phyloP scores from a whole-genome alignment of 2,797 vertebrate genomes.

The Pantherophis alleghaniensis region DNA sequence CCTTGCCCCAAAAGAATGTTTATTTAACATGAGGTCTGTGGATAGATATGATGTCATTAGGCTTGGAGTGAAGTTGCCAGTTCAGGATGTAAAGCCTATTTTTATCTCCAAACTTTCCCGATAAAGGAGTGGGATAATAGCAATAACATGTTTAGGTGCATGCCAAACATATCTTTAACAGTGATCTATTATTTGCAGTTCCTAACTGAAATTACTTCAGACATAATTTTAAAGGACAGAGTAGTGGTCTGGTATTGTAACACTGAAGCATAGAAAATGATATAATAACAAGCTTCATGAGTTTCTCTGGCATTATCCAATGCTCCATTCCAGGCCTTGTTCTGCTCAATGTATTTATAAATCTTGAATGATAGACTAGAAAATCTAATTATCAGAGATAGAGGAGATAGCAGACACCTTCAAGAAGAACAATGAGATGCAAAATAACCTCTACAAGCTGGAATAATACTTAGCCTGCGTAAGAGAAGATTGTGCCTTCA shows the following conservation, averaged over 20 bases:
- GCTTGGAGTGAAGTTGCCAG: neutral
- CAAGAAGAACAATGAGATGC: neutral
- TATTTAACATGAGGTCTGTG: neutral
- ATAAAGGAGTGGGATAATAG: neutral
- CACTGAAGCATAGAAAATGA: neutral
- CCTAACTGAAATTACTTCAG: neutral
- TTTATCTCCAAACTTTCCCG: neutral
- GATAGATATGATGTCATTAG: neutral
- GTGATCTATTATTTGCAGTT: neutral
- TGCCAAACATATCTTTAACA: neutral
- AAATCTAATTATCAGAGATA: neutral
- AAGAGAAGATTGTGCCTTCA: neutral
- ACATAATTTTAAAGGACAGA: neutral
- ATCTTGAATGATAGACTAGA: neutral
- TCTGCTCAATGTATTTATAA: neutral
- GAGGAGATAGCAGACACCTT: neutral
- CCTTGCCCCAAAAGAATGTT: neutral
- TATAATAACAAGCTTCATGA: neutral
- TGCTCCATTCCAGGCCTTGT: neutral
- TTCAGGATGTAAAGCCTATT: neutral
- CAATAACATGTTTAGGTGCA: neutral
- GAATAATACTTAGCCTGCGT: neutral
- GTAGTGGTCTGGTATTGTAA: neutral
- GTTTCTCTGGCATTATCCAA: conserved; percentile 6
- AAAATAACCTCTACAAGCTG: neutral